These are phyloP conservation scores for Macrotus californicus DNA, from an alignment of 2,113 vertebrate species.

Conservation along the genomic window DNA sequence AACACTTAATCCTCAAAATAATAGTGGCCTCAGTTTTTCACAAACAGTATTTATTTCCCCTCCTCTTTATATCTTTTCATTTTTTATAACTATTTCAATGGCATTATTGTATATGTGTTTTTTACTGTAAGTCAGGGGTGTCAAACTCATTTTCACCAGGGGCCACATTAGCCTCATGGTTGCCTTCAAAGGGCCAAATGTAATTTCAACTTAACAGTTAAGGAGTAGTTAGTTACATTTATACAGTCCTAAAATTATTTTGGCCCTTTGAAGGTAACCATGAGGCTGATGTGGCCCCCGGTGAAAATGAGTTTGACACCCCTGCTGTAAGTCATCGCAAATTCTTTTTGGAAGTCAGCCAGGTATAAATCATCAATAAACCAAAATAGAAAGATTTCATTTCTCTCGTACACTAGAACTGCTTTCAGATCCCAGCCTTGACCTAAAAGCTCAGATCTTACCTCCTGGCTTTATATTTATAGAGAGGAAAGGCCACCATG, in stretches of 20 bases:
- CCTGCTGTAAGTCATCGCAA: background rate
- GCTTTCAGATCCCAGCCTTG: constrained; percentile 2
- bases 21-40: background rate
- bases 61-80: constrained; percentile 3
- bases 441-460: background rate
- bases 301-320: too few species aligned
- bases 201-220: too few species aligned
- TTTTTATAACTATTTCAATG: constrained; percentile 40
- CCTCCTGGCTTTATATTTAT: background rate
- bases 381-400: constrained; percentile 43
- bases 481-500: background rate
- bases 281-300: too few species aligned
- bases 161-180: too few species aligned
- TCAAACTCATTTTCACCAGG: too few species aligned
- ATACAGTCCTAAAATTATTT: too few species aligned
- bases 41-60: constrained; percentile 2
- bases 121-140: background rate
- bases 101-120: constrained; percentile 40
- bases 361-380: constrained; percentile 51
- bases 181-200: too few species aligned
- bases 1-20: constrained; percentile 29
- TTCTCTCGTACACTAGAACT: background rate
- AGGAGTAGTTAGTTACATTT: too few species aligned
- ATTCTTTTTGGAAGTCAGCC: constrained; percentile 53
- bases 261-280: too few species aligned